phyloP scores from a whole-genome alignment of 2,113 vertebrate species.

The Pica pica region DNA sequence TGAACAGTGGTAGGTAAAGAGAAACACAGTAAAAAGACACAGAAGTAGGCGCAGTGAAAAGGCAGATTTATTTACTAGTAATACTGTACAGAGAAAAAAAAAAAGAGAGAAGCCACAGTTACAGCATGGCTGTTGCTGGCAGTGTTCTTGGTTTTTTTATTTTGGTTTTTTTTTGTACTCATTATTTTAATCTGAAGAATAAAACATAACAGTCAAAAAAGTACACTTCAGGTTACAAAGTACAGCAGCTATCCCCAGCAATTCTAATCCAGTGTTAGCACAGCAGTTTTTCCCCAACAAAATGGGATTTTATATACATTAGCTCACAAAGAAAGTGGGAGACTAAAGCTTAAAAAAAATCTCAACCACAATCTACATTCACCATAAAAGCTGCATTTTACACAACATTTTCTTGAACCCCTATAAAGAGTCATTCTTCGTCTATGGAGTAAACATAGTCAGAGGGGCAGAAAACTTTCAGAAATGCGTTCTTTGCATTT shows the following conservation, averaged over 20 bases:
- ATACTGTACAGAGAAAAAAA: slow-evolving; percentile 82
- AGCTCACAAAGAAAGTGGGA: slow-evolving; percentile 68
- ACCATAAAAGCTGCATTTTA: slow-evolving; percentile 76
- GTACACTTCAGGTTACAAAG: slow-evolving; percentile 86
- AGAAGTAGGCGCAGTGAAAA: slow-evolving; percentile 79
- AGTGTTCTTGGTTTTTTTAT: slow-evolving; percentile 69
- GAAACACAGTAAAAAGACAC: slow-evolving; percentile 79
- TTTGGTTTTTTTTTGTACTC: slow-evolving; percentile 45
- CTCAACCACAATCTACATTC: slow-evolving; percentile 72
- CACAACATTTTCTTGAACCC: slow-evolving; percentile 80
- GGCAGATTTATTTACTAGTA: slow-evolving; percentile 88
- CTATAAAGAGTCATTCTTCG: slow-evolving; percentile 9
- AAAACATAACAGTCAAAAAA: slow-evolving; percentile 78
- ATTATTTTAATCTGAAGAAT: slow-evolving; percentile 71
- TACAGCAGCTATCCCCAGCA: slow-evolving; percentile 82
- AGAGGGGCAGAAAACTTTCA: not conserved
- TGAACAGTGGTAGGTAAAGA: slow-evolving; percentile 67
- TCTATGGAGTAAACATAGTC: not conserved
- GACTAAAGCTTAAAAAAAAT: slow-evolving; percentile 67
- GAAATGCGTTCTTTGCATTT: not conserved
- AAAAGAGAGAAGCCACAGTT: slow-evolving; percentile 79
- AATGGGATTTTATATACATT: slow-evolving; percentile 76
- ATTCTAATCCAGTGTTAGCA: slow-evolving; percentile 79
- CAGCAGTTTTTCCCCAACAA: slow-evolving; percentile 68
- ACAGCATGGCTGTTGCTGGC: slow-evolving; percentile 80